phyloP scores from a whole-genome alignment of 92 coral and sea anemone genomes.

The Paragorgia papillata region DNA sequence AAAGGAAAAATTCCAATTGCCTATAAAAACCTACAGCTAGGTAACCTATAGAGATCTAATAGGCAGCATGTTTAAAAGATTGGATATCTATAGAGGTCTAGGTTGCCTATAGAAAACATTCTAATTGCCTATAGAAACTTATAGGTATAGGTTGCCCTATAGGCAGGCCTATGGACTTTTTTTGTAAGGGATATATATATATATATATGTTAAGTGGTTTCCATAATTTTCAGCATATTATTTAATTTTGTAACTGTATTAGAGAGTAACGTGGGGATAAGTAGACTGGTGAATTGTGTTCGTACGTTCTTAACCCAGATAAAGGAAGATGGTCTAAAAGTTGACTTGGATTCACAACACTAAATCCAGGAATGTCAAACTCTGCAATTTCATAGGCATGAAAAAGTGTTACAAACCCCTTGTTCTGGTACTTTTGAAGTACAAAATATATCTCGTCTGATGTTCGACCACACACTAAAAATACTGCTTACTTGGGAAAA shows the following conservation, averaged over 20 bases:
- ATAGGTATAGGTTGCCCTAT: no score
- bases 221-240: not conserved
- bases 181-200: no score
- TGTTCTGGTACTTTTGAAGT: no score
- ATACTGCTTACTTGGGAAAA: conserved; percentile 8
- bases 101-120: no score
- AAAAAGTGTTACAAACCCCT: conserved; percentile 3
- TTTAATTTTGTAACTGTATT: not conserved
- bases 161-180: no score
- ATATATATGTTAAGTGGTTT: no score
- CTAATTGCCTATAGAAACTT: no score
- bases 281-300: not conserved
- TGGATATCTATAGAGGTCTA: no score
- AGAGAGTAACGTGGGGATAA: conserved; percentile 25
- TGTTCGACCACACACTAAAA: conserved; percentile 1
- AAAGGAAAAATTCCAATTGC: no score
- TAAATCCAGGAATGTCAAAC: not conserved
- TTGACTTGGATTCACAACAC: not conserved
- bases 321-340: conserved; percentile 19
- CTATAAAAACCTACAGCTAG: no score
- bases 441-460: not conserved
- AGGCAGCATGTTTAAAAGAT: no score
- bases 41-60: no score
- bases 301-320: conserved; percentile 11
- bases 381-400: conserved; percentile 6